Conservation (phyloP, 2,797 vertebrate species). For the Masticophis lateralis region DNA sequence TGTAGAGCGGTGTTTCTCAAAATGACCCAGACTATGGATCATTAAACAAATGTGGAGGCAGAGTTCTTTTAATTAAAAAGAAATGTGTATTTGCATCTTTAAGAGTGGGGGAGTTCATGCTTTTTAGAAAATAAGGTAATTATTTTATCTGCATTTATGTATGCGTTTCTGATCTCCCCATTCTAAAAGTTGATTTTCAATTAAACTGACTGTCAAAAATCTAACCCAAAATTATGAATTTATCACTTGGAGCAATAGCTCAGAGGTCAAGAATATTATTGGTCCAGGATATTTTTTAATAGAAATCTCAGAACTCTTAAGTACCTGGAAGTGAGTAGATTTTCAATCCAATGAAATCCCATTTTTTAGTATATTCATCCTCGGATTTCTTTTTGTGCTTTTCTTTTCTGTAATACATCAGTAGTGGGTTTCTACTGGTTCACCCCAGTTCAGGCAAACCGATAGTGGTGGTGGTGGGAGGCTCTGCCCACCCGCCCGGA, state of each 20-base stretch:
- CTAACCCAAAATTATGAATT: not conserved
- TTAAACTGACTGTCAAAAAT: not conserved
- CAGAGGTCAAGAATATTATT: not conserved
- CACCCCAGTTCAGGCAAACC: fast-evolving
- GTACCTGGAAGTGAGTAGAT: not conserved
- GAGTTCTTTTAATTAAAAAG: not conserved
- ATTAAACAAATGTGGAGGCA: not conserved
- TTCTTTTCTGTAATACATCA: not conserved
- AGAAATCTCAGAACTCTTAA: not conserved
- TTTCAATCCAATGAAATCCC: not conserved
- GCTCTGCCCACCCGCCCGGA: no score
- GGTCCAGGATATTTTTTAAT: not conserved
- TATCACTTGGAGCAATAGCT: not conserved
- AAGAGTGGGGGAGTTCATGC: not conserved
- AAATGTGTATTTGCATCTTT: not conserved
- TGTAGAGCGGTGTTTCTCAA: not conserved
- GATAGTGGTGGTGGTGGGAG: no score
- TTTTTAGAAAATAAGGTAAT: not conserved
- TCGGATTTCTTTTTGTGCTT: not conserved
- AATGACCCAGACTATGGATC: not conserved
- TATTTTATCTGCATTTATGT: not conserved
- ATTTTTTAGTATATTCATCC: not conserved
- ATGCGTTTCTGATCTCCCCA: not conserved
- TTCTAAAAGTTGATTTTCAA: not conserved
- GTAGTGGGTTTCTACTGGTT: no score